Percentiles rank a stretch among this genome's conserved stretches.
Conservation (phyloP, 2,888 invertebrate genomes). For the Eupithecia subfuscata region DNA sequence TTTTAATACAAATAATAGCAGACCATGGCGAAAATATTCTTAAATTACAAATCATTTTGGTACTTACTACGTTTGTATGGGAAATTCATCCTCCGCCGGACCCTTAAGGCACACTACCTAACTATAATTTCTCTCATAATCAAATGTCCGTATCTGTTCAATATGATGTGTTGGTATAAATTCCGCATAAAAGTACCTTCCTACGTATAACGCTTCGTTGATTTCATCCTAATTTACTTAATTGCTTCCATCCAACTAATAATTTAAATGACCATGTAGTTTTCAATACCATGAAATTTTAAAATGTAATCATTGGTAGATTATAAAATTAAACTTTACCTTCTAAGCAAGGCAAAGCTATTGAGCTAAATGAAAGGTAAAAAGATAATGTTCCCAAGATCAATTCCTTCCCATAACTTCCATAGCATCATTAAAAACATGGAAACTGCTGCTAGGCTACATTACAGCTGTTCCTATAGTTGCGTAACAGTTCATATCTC, state of each 20-base stretch:
- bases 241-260: constrained; percentile 9
- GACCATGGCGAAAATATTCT: too few species aligned
- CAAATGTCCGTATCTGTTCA: background rate
- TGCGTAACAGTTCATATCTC: constrained; percentile 51
- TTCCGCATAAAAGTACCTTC: constrained; percentile 12
- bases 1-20: too few species aligned
- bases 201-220: constrained; percentile 25
- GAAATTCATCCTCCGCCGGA: too few species aligned
- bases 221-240: constrained; percentile 21
- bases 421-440: constrained; percentile 23
- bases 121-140: background rate
- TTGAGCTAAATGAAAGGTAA: constrained; percentile 11
- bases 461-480: constrained; percentile 49
- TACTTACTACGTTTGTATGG: too few species aligned
- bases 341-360: constrained; percentile 5
- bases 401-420: background rate
- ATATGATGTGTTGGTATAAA: background rate
- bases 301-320: constrained; percentile 1
- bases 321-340: constrained; percentile 8
- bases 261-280: constrained; percentile 13
- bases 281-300: constrained; percentile 14
- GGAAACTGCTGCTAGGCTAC: constrained; percentile 25
- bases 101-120: background rate
- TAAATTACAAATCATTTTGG: too few species aligned
- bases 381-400: constrained; percentile 4